Percentiles rank a stretch among this genome's conserved stretches.
Conservation (phyloP, 2,888 invertebrate genomes). For the Xestia sexstrigata region DNA sequence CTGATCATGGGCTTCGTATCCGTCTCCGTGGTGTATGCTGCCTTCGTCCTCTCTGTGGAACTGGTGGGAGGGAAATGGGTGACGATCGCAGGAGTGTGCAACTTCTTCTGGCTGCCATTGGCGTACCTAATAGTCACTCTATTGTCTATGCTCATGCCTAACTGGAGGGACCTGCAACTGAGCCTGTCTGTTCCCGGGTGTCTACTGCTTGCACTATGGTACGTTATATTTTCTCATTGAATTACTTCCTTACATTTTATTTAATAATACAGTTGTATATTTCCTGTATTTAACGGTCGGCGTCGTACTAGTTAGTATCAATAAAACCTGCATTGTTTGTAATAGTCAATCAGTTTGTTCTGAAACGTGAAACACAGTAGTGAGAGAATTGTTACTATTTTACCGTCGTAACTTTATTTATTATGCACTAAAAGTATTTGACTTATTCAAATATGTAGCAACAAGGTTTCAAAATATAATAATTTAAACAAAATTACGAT, state of each 20-base stretch:
- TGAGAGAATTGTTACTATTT: constrained; percentile 7
- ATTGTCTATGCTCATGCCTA: constrained; percentile 92
- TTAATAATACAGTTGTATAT: not conserved
- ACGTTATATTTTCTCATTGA: constrained; percentile 64
- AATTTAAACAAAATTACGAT: not conserved
- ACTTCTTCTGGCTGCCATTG: constrained; percentile 94
- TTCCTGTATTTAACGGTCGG: not conserved
- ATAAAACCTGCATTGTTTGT: constrained; percentile 21
- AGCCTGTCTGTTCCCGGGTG: constrained; percentile 94
- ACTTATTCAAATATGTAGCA: too few relatives aligned
- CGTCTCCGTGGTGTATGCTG: constrained; percentile 95
- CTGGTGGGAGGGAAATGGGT: constrained; percentile 95
- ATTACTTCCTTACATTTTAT: not conserved
- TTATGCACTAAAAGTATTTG: constrained; percentile 8
- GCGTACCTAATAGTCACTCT: constrained; percentile 94
- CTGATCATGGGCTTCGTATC: constrained; percentile 94
- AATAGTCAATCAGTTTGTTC: constrained; percentile 31
- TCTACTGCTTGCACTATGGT: constrained; percentile 92
- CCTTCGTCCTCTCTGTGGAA: constrained; percentile 95
- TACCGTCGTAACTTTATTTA: constrained; percentile 1
- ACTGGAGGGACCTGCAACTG: constrained; percentile 94
- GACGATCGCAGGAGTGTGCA: constrained; percentile 95
- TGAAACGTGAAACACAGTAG: constrained; percentile 20
- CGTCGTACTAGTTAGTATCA: constrained; percentile 1
- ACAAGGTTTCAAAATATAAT: not conserved